Conservation (phyloP, 1,140 invertebrate genomes). For the Lamellibrachia luymesi region DNA sequence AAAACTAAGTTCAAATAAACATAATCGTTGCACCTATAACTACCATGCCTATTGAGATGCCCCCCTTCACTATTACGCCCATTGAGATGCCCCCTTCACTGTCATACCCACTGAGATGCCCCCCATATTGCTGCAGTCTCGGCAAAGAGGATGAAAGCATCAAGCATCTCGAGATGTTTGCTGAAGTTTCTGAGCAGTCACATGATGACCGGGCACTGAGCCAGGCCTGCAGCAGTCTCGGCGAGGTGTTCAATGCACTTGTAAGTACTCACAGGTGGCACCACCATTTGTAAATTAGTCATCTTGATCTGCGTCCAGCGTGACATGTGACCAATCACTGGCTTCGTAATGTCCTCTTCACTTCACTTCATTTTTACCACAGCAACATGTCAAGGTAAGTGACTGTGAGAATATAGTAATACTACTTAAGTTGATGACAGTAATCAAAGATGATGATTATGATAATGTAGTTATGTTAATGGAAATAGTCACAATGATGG, state of each 20-base stretch:
- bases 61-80: background rate
- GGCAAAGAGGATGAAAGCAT: constrained; percentile 52
- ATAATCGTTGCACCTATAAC: too few species aligned
- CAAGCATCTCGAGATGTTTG: constrained; percentile 51
- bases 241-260: constrained; percentile 51
- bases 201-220: constrained; percentile 50
- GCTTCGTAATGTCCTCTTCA: background rate
- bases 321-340: background rate
- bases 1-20: too few species aligned
- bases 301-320: too few species aligned
- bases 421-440: too few species aligned
- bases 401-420: background rate
- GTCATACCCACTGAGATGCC: background rate
- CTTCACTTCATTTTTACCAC: background rate
- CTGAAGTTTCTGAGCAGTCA: constrained; percentile 49
- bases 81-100: background rate
- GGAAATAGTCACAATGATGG: too few species aligned
- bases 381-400: background rate
- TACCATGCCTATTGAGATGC: too few species aligned
- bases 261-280: constrained; percentile 32
- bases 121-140: constrained; percentile 36
- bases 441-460: too few species aligned
- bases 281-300: constrained; percentile 8
- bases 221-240: constrained; percentile 53
- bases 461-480: too few species aligned